phyloP scores from a whole-genome alignment of 2,113 vertebrate species.

The Prietella phreatophila region DNA sequence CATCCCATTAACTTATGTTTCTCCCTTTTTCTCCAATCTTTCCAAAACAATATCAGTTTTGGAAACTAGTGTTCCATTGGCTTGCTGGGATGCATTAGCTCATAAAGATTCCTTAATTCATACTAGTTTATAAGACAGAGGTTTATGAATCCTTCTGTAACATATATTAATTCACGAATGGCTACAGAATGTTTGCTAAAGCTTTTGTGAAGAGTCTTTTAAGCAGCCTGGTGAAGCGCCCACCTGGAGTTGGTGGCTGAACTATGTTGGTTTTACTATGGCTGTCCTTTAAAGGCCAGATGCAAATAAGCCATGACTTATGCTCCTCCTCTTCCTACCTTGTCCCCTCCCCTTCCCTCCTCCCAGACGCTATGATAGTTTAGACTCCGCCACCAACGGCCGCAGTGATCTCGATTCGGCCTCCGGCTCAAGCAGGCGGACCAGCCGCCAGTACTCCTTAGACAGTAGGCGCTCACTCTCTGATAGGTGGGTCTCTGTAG shows the following conservation, averaged over 20 bases:
- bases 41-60: conserved; percentile 44
- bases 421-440: conserved; percentile 84
- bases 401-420: conserved; percentile 88
- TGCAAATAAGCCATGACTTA: conserved; percentile 47
- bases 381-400: conserved; percentile 89
- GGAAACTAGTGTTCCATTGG: conserved; percentile 45
- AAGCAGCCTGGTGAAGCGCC: conserved; percentile 40
- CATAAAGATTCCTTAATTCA: conserved; percentile 37
- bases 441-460: conserved; percentile 88
- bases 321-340: conserved; percentile 57
- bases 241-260: conserved; percentile 44
- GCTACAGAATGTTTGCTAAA: conserved; percentile 8
- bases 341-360: conserved; percentile 55
- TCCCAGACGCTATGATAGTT: conserved; percentile 87
- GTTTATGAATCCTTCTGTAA: background rate
- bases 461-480: conserved; percentile 90
- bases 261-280: conserved; percentile 31
- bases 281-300: conserved; percentile 52
- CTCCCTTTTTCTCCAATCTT: background rate
- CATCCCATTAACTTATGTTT: conserved; percentile 28
- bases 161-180: conserved; percentile 6
- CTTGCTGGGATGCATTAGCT: conserved; percentile 30
- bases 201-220: conserved; percentile 33
- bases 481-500: conserved; percentile 85
- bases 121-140: background rate